Evolutionary conservation across 2,113 vertebrate species (phyloP).

Genomic region (Tragelaphus strepsiceros): DNA sequence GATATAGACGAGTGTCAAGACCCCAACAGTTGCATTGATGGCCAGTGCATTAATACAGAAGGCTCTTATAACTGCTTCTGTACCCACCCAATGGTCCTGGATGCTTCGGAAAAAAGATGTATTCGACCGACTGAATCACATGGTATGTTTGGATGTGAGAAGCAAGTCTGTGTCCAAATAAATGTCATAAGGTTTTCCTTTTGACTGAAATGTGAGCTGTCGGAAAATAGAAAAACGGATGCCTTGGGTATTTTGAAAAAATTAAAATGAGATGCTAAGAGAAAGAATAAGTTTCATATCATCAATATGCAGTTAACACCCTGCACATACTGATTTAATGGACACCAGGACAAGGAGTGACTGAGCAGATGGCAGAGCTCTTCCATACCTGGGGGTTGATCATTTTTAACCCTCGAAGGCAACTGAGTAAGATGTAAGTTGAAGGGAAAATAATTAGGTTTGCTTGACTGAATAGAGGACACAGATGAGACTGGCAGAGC

Average conservation of each 20-base stretch:
- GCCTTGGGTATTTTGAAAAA: neutral
- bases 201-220: neutral
- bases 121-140: slow-evolving; percentile 80
- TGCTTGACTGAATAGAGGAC: neutral
- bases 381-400: neutral
- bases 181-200: neutral
- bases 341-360: no score
- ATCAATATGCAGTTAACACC: neutral
- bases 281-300: neutral
- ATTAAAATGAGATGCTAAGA: neutral
- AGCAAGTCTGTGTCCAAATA: neutral
- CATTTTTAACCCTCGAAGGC: neutral
- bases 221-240: neutral
- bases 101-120: slow-evolving; percentile 83
- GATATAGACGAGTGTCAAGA: slow-evolving; percentile 96
- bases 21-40: slow-evolving; percentile 87
- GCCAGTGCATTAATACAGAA: slow-evolving; percentile 92
- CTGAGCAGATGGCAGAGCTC: neutral
- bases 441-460: no score
- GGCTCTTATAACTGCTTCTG: slow-evolving; percentile 96
- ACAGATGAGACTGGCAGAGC: neutral
- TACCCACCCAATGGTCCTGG: slow-evolving; percentile 88
- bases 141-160: slow-evolving; percentile 78
- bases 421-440: neutral
- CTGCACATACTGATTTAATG: neutral